A percentile compares a stretch with the other conserved stretches of the same genome.
Evolutionary conservation across 1,140 invertebrate species (phyloP).

Genomic region (Chrysomallon squamiferum): DNA sequence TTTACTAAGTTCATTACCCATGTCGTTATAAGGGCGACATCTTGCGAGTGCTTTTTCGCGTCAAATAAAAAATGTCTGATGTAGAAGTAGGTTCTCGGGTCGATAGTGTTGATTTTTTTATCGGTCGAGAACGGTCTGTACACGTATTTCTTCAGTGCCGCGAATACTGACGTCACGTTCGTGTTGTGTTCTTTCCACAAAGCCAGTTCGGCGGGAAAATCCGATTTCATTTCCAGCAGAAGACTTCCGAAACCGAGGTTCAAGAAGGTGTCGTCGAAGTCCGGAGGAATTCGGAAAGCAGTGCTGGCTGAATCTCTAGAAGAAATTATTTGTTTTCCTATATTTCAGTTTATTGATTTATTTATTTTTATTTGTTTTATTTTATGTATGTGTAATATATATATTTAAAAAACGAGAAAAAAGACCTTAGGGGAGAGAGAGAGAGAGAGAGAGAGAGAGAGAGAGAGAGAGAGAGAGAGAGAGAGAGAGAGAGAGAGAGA

Average conservation of each 20-base stretch:
- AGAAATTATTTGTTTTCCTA: constrained; percentile 17
- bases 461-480: constrained; percentile 1
- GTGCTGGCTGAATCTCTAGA: constrained; percentile 13
- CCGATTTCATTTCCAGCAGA: constrained; percentile 20
- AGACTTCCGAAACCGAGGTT: constrained; percentile 52
- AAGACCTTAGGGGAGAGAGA: neutral
- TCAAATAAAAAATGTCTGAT: constrained; percentile 42
- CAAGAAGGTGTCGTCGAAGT: constrained; percentile 60
- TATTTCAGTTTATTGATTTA: too few relatives aligned
- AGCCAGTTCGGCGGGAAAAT: constrained; percentile 24
- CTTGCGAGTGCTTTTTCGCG: constrained; percentile 16
- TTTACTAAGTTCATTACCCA: constrained; percentile 45
- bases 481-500: constrained; percentile 6
- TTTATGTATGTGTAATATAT: neutral
- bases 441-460: neutral
- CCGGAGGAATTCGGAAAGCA: constrained; percentile 55
- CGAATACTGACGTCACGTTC: constrained; percentile 41
- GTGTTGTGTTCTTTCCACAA: constrained; percentile 37
- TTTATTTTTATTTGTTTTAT: too few relatives aligned
- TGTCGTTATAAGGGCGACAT: constrained; percentile 48
- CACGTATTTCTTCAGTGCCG: constrained; percentile 46
- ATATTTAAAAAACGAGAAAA: too few relatives aligned
- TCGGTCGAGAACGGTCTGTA: constrained; percentile 50
- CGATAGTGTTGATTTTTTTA: constrained; percentile 43
- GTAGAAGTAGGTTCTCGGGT: constrained; percentile 52